A percentile compares a stretch with the other conserved stretches of the same genome.
Evolutionary conservation across 2,797 vertebrate genomes (phyloP).

Genomic region (Poecile montanus): DNA sequence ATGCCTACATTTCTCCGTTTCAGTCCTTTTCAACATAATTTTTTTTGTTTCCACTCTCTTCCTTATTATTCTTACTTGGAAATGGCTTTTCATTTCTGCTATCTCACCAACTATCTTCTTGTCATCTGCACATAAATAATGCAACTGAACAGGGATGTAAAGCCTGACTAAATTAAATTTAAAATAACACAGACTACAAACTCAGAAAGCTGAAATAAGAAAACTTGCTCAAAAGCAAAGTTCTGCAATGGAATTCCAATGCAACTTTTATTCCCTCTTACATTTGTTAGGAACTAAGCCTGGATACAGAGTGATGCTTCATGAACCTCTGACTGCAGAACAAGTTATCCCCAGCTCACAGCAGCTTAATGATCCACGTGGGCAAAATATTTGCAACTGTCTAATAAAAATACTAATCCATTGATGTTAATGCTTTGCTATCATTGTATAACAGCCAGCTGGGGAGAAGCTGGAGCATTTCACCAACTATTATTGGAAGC

Average conservation of each 20-base stretch:
- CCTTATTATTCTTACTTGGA: not conserved
- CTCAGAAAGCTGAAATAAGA: not conserved
- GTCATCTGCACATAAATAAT: not conserved
- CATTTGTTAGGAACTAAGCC: not conserved
- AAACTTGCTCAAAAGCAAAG: not conserved
- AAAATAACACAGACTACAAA: not conserved
- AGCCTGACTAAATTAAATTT: not conserved
- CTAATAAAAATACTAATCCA: constrained; percentile 18
- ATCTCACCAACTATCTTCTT: not conserved
- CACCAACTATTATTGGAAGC: not conserved
- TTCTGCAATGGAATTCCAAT: not conserved
- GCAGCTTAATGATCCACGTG: not conserved
- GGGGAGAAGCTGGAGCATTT: not conserved
- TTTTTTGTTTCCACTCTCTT: not conserved
- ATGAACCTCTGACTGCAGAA: not conserved
- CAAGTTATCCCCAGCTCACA: not conserved
- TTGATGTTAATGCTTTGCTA: not conserved
- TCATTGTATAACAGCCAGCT: not conserved
- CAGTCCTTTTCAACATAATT: not conserved
- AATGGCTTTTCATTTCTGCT: not conserved
- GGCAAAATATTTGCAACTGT: constrained; percentile 17
- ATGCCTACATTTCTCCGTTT: not conserved
- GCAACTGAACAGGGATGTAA: not conserved
- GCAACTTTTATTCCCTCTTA: not conserved
- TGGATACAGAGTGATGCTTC: not conserved